These are phyloP conservation scores for Triplophysa yarkandensis DNA, from an alignment of 2,797 vertebrate species.

Conservation along the genomic window DNA sequence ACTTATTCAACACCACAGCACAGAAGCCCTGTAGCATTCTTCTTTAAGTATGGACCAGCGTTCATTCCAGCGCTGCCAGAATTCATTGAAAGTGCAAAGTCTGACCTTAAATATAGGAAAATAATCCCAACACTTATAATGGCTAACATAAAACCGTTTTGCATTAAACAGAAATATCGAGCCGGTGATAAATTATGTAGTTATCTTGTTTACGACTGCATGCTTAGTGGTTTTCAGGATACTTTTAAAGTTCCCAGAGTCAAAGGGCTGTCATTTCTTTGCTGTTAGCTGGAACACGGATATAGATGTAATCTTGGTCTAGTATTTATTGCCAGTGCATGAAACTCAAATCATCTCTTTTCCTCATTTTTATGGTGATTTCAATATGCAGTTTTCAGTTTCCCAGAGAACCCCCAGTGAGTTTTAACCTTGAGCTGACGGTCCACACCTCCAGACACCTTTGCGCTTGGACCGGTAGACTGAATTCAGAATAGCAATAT, in stretches of 20 bases:
- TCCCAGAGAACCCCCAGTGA: slow-evolving; percentile 27
- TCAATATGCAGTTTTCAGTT: slow-evolving; percentile 28
- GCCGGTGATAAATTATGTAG: slow-evolving; percentile 10
- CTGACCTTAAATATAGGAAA: slow-evolving; percentile 18
- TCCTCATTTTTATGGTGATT: slow-evolving; percentile 20
- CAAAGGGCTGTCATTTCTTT: slow-evolving; percentile 19
- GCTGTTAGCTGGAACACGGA: background rate
- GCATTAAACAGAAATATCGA: slow-evolving; percentile 12
- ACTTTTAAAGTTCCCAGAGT: slow-evolving; percentile 18
- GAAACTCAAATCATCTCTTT: slow-evolving; percentile 22
- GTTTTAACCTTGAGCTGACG: slow-evolving; percentile 47
- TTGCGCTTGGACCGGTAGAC: slow-evolving; percentile 18
- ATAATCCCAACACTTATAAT: slow-evolving; percentile 22
- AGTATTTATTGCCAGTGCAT: slow-evolving; percentile 20
- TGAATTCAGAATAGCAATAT: slow-evolving; percentile 28
- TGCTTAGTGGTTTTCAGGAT: slow-evolving; percentile 4
- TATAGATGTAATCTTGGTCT: slow-evolving; percentile 20
- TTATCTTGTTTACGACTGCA: slow-evolving; percentile 31
- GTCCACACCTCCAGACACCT: slow-evolving; percentile 24
- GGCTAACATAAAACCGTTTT: slow-evolving; percentile 29
- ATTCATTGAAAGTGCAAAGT: background rate
- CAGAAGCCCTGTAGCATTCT: background rate
- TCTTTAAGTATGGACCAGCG: slow-evolving; percentile 22
- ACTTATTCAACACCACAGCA: slow-evolving; percentile 12
- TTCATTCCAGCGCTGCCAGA: background rate